Base-by-base conservation (phyloP, 2,888 invertebrate genomes). In the Barypeithes pellucidus region DNA sequence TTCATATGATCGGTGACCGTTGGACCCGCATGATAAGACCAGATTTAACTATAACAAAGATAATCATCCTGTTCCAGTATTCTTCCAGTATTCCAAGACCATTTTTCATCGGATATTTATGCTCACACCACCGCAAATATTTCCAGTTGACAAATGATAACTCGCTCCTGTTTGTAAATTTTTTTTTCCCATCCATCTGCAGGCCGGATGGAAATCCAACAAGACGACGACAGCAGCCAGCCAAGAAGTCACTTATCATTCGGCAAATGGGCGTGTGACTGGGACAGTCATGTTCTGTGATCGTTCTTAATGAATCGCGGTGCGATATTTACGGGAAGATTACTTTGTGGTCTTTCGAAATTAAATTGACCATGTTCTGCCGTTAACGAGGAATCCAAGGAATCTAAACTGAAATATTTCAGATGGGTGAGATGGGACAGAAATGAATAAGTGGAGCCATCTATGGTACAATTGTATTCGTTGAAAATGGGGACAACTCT, bases 61-160 rank as follows among this genome's bases (percentile, higher is more conserved):
- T n/a, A n/a, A n/a, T n/a, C n/a, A n/a, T n/a, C n/a, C n/a, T n/a
- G n/a, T n/a, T n/a, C n/a, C n/a, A n/a, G n/a, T n/a, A n/a, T n/a
- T n/a, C n/a, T n/a, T n/a, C n/a, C n/a, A n/a, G n/a, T n/a, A n/a
- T n/a, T n/a, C n/a, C n/a, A n/a, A 24, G 3, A 14, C 24, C n/a
- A 45, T 29, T 47, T 8, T 50, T 68, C 33, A 43, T 59, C 71
- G 45, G 39, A 16, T 60, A 66, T 71, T 57, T 71, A 47, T 71
- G 50, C 59, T 43, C 41, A 12, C 18, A 52, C n/a, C 69, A 54
- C 47, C 57, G 75, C 60, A 76, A 80, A 78, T 81, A 81, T 80
- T 81, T 81, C 66, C 72, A 61, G 78, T 78, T 83, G 83, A 83
- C 82, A 82, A 83, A 83, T 81, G 82, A 81, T 80, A 81, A 77